Evolutionary conservation across 2,888 invertebrate species (phyloP), one percentile per base, ranked within the genome.

Genomic region (Malacosoma neustria): DNA sequence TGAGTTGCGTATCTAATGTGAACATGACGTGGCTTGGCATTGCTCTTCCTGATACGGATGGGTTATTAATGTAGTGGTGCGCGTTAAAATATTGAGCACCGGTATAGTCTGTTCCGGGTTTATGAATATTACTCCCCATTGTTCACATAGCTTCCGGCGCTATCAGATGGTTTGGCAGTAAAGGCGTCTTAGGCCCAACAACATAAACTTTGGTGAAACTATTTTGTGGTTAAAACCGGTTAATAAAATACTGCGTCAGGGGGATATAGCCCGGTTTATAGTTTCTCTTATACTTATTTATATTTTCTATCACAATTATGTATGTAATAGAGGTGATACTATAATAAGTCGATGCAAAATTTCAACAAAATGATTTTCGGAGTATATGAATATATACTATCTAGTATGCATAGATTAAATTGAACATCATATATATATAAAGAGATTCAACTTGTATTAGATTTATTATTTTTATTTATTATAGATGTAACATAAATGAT

Each of bases 1-100:
- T 76, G 76, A 79, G 75, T 72, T 72, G 69, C 72, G 70, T 67
- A 66, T 74, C 63, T 65, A 54, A 58, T 52, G 58, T 52, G 60
- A 58, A 58, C 61, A 54, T 48, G 55, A 41, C 48, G 45, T 51
- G 46, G 56, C 54, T 48, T 43, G 46, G 36, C 44, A 53, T 54
- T 49, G 52, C 49, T 61, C 50, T 58, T 54, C 55, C 57, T 60
- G 50, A 52, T 49, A 56, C 54, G 46, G 47, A 49, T 42, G 45
- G 51, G 58, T 55, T 58, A 53, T 57, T 49, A 42, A 48, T 54
- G 44, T 44, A 46, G 36, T 49, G 53, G 51, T 48, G 35, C 36
- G 35, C 36, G 34, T 14, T 45, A 41, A 46, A 54, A 54, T 45
- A 15, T n/a, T 14, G 9, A 32, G 14, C 14, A 35, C 35, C 14